These are phyloP conservation scores for Tipula lateralis DNA, from an alignment of 2,888 invertebrate genomes.

Conservation along the genomic window DNA sequence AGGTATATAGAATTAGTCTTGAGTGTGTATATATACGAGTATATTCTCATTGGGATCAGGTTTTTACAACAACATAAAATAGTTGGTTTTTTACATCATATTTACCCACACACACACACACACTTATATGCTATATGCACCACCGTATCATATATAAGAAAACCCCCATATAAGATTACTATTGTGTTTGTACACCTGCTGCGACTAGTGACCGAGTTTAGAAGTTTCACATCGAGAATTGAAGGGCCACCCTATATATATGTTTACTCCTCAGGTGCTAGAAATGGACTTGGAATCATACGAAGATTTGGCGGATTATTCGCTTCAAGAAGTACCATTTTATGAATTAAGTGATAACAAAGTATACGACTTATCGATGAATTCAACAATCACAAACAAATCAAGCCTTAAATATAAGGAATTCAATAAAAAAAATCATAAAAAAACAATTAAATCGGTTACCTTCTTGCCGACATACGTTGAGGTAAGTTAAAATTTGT, in stretches of 20 bases:
- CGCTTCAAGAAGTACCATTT: constrained; percentile 37
- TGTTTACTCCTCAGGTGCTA: constrained; percentile 32
- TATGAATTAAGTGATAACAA: constrained; percentile 34
- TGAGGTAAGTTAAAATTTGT: constrained; percentile 42
- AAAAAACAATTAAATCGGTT: constrained; percentile 47
- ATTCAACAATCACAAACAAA: constrained; percentile 31
- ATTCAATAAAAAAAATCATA: constrained; percentile 35
- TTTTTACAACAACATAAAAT: neutral
- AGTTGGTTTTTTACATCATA: neutral
- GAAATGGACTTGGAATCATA: constrained; percentile 37
- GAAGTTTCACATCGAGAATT: no score
- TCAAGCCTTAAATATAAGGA: constrained; percentile 28
- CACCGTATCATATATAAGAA: no score
- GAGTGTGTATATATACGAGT: no score
- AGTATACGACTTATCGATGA: constrained; percentile 34
- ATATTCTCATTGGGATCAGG: constrained; percentile 7
- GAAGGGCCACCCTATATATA: no score
- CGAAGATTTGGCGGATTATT: constrained; percentile 37
- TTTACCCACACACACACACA: neutral
- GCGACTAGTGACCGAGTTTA: no score
- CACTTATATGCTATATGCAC: neutral
- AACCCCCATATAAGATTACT: no score
- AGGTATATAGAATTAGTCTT: neutral
- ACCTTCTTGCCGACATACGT: constrained; percentile 48
- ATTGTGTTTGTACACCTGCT: no score